Conservation (phyloP, 2,797 vertebrate species). For the Girardinus metallicus region DNA sequence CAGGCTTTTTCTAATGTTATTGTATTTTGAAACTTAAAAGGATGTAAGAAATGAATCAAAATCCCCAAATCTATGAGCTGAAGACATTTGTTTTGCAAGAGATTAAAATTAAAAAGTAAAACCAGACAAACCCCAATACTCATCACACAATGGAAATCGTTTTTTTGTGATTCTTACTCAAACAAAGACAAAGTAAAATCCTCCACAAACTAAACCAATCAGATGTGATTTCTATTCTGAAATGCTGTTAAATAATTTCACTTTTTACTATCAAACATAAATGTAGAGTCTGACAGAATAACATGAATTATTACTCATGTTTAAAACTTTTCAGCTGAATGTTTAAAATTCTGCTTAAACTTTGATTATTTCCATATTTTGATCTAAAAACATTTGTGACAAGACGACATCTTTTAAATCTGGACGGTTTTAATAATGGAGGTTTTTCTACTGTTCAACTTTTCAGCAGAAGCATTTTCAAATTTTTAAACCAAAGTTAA, state of each 20-base stretch:
- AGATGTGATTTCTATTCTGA: neutral
- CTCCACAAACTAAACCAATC: neutral
- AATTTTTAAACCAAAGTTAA: neutral
- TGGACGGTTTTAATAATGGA: neutral
- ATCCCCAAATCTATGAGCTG: no score
- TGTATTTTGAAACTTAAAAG: no score
- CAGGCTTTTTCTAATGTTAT: neutral
- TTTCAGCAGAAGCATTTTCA: neutral
- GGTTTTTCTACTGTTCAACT: neutral
- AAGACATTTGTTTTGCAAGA: neutral
- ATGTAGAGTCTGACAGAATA: neutral
- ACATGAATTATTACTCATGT: constrained; percentile 10
- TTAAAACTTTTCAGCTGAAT: neutral
- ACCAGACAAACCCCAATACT: neutral
- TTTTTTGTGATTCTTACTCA: neutral
- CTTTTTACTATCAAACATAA: neutral
- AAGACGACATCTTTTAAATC: constrained; percentile 1
- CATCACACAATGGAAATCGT: neutral
- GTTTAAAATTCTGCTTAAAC: constrained; percentile 8
- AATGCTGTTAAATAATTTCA: neutral
- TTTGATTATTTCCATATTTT: constrained; percentile 3
- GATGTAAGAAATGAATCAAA: no score
- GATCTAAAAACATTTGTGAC: neutral
- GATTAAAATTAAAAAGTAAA: neutral
- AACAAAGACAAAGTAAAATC: neutral